A percentile compares a stretch with the other conserved stretches of the same genome.
Evolutionary conservation across 2,888 invertebrate species (phyloP).

Genomic region (Dendrolimus houi): DNA sequence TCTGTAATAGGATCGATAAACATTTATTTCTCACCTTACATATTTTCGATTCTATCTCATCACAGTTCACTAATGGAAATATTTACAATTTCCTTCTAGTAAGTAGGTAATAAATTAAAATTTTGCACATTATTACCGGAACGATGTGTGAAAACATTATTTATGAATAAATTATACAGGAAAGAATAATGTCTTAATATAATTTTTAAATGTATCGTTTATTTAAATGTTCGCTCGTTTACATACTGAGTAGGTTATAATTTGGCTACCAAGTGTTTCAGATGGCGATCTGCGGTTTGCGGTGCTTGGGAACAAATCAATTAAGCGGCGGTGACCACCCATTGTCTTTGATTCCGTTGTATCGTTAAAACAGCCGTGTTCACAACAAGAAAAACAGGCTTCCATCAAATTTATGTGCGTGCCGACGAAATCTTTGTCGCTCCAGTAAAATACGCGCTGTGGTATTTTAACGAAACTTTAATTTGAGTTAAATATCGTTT

Average conservation of each 20-base stretch:
- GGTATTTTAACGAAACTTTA: slow-evolving; percentile 64
- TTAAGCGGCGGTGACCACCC: slow-evolving; percentile 43
- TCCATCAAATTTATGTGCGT: slow-evolving; percentile 50
- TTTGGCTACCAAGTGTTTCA: neutral
- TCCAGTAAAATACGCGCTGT: slow-evolving; percentile 23
- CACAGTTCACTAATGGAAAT: too few species aligned
- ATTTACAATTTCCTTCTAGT: slow-evolving; percentile 1
- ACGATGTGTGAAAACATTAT: neutral
- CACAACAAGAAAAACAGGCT: slow-evolving; percentile 37
- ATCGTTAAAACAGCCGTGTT: slow-evolving; percentile 38
- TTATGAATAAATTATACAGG: too few species aligned
- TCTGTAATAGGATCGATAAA: too few species aligned
- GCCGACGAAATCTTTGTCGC: slow-evolving; percentile 48
- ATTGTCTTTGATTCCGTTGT: slow-evolving; percentile 58
- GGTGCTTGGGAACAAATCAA: slow-evolving; percentile 37
- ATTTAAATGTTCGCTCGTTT: slow-evolving; percentile 1
- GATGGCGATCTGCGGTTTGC: neutral
- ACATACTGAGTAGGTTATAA: slow-evolving; percentile 3
- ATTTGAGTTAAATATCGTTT: slow-evolving; percentile 42
- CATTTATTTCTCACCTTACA: too few species aligned
- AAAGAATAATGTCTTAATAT: neutral
- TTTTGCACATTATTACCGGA: neutral
- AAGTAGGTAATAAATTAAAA: slow-evolving; percentile 1
- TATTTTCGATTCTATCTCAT: too few species aligned
- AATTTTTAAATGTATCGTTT: neutral